Conservation (phyloP, 2,113 vertebrate species). For the Neogale vison region DNA sequence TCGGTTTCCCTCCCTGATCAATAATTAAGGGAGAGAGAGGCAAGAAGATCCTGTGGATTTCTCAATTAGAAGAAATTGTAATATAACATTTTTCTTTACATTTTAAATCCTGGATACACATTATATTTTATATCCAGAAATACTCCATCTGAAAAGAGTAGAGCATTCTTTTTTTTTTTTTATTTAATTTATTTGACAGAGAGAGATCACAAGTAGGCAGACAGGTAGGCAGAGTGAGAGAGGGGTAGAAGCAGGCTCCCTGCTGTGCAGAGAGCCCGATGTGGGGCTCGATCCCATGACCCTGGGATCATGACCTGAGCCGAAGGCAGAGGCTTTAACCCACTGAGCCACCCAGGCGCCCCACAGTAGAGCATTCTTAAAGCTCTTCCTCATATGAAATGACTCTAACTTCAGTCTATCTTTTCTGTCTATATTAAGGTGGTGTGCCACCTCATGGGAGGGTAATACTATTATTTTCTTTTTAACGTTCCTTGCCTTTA, state of each 20-base stretch:
- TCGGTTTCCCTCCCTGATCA: background rate
- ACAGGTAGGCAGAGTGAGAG: too few relatives aligned
- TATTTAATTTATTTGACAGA: too few relatives aligned
- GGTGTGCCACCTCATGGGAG: background rate
- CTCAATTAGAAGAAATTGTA: background rate
- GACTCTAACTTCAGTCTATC: background rate
- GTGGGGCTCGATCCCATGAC: too few relatives aligned
- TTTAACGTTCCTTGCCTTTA: background rate
- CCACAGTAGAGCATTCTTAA: background rate
- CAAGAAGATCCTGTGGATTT: background rate
- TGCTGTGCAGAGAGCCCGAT: too few relatives aligned
- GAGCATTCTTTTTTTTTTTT: too few relatives aligned
- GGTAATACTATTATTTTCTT: background rate
- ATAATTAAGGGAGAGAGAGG: background rate
- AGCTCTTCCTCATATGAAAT: background rate
- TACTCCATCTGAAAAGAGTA: background rate
- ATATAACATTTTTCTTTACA: background rate
- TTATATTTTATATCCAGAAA: background rate
- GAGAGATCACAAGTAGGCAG: too few relatives aligned
- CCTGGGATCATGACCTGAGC: too few relatives aligned
- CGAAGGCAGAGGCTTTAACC: too few relatives aligned
- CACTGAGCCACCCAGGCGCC: too few relatives aligned
- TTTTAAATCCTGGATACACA: background rate
- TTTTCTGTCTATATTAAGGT: background rate
- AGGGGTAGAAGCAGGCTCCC: too few relatives aligned